Evolutionary conservation across 1,140 invertebrate species (phyloP), one percentile per base, ranked within the genome.

Genomic region (Lysiphlebus fabarum): DNA sequence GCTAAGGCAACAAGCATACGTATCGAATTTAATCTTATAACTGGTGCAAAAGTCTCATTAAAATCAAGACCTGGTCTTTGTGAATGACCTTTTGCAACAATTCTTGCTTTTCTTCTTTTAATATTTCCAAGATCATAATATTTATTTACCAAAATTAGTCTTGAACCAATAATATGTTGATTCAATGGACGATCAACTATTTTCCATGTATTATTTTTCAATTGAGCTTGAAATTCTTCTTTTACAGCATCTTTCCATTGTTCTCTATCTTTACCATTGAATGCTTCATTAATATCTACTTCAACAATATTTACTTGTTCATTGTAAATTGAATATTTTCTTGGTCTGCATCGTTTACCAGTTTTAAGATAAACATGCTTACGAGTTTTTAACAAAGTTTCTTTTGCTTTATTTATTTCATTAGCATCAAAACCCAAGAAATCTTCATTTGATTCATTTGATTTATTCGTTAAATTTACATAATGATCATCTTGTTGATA

Each of bases 101-200:
- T 33, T 11, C 65, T 59, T 56, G 41, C 40, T 49, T 68, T 65
- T 38, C 62, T 53, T 2, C 61, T 12, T 17, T 59, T 43, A n/a
- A 66, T 6, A 8, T 43, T 56, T 9, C 51, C 57, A 51, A 62
- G 49, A 42, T 34, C n/a, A 14, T 62, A 34, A 17, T 36, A 53
- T 47, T 76, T 75, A 17, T 67, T 64, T 60, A 64, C 70, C 7
- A 70, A 69, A 11, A 79, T 72, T 65, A 69, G 71, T 56, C 66
- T 62, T 58, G 65, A 64, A 9, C 68, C 67, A 11, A 73, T 62
- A 61, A 72, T 66, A 68, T 51, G 56, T 54, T 43, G 1, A 14
- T 58, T 40, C 36, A 44, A 38, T 36, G 71, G 69, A 53, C 65
- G 54, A 10, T 67, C 53, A 7, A 65, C 65, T 8, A 77, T 14